Evolutionary conservation across 2,113 vertebrate species (phyloP).

Genomic region (Sapajus apella): DNA sequence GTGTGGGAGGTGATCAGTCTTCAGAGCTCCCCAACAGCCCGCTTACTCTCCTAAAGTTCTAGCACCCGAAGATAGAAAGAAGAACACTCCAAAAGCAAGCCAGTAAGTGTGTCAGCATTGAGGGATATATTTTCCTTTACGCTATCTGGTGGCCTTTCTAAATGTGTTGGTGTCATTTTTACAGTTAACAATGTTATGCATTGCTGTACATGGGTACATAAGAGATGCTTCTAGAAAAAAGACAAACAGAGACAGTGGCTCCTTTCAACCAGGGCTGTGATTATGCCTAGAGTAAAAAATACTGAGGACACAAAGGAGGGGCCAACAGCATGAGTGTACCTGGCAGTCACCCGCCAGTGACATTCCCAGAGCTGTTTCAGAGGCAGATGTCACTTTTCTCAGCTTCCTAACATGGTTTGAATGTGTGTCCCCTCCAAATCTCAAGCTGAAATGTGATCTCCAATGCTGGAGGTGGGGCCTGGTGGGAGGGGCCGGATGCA

Average conservation of each 20-base stretch:
- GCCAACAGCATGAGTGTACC: no score
- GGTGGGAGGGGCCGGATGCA: no score
- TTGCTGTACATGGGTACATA: accelerated
- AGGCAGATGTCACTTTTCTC: neutral
- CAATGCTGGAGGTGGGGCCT: no score
- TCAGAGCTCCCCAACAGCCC: neutral
- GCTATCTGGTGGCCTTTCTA: neutral
- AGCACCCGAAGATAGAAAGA: neutral
- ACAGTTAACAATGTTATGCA: neutral
- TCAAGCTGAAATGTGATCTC: no score
- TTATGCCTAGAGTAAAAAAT: neutral
- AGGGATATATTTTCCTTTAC: neutral
- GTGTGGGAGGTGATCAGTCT: neutral
- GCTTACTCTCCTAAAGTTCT: neutral
- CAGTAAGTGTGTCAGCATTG: neutral
- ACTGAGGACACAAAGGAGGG: neutral
- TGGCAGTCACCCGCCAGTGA: neutral
- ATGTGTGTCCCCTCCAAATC: no score
- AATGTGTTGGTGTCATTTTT: neutral
- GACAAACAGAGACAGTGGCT: neutral
- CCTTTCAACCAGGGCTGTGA: neutral
- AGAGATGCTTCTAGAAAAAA: neutral
- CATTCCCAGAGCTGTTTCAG: neutral
- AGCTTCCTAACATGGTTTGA: neutral
- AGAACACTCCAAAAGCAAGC: neutral